Base-by-base conservation (phyloP, 2,113 vertebrate species). In the Callionymus lyra region DNA sequence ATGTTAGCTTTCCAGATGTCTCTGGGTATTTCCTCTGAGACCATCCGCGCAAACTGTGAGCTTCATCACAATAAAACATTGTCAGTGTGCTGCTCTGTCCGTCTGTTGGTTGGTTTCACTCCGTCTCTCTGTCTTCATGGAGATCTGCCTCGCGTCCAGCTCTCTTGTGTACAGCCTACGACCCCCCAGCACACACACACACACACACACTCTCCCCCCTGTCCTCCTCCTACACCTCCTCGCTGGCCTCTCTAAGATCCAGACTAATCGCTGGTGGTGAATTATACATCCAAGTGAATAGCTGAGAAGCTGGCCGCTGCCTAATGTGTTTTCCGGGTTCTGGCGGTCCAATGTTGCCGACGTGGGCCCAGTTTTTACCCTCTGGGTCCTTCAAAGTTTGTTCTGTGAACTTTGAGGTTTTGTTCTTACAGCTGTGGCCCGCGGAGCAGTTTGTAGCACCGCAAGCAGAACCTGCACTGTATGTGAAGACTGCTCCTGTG, bases 221-320 rank as follows among this genome's bases (percentile, higher is more conserved):
- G 16, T 15, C 12, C 15, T n/a, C 35, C 1, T 44, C 33, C 19
- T 47, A 21, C 32, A 41, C 45, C 35, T 50, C 21, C 35, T 40
- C 18, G 18, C 61, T 47, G 51, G 51, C 65, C 66, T 72, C 68
- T 67, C 57, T 70, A 77, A 77, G 67, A 82, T 72, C 71, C 62
- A 65, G 64, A 75, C 74, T 86, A 85, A 86, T 87, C 78, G 75
- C 72, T 75, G 74, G 54, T 79, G 73, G 66, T 86, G 66, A 87
- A 87, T 87, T 84, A 85, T 87, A 85, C 83, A 86, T 87, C 82
- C 77, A 85, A 87, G 79, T 68, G 83, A 85, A 86, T 85, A 61
- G 72, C 54, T 66, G 72, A 83, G 72, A 43, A 50, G 63, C 59
- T 32, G 41, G 58, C 65, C 58, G 45, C 65, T 70, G 59, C 58